Evolutionary conservation across 2,888 invertebrate species (phyloP).

Genomic region (Matsumyia berberina): DNA sequence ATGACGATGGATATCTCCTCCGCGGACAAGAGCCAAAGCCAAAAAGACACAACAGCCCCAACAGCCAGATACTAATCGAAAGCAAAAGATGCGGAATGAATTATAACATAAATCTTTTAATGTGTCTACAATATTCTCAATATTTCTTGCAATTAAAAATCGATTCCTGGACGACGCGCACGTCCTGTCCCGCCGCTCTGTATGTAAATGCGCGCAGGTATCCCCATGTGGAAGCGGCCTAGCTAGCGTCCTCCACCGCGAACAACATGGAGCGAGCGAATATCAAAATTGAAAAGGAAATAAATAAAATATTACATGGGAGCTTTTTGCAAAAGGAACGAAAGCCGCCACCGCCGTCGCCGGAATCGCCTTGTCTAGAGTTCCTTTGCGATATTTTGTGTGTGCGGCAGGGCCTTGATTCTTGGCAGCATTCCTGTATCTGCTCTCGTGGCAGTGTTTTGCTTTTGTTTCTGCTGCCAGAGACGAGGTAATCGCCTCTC

Average conservation of each 20-base stretch:
- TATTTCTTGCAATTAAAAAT: constrained; percentile 75
- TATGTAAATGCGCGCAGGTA: constrained; percentile 71
- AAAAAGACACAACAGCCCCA: constrained; percentile 43
- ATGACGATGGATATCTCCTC: constrained; percentile 33
- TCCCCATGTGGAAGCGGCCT: constrained; percentile 55
- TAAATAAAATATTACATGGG: constrained; percentile 71
- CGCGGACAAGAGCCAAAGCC: constrained; percentile 36
- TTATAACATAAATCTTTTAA: constrained; percentile 75
- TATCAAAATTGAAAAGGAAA: constrained; percentile 65
- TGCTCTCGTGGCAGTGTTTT: constrained; percentile 3
- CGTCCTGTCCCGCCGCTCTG: constrained; percentile 17
- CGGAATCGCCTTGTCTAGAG: constrained; percentile 56
- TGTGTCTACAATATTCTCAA: constrained; percentile 75
- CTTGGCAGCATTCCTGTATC: not conserved
- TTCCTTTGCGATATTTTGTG: constrained; percentile 34
- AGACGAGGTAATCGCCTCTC: constrained; percentile 46
- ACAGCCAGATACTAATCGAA: constrained; percentile 70
- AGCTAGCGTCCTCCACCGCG: constrained; percentile 57
- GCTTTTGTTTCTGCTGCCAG: not conserved
- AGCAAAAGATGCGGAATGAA: constrained; percentile 66
- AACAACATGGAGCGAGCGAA: constrained; percentile 51
- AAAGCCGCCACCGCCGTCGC: constrained; percentile 42
- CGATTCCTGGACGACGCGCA: constrained; percentile 65
- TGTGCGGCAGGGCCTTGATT: constrained; percentile 47
- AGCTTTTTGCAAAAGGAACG: constrained; percentile 58